These are phyloP conservation scores for Diarsia dahlii DNA, from an alignment of 2,888 invertebrate genomes.

Conservation along the genomic window DNA sequence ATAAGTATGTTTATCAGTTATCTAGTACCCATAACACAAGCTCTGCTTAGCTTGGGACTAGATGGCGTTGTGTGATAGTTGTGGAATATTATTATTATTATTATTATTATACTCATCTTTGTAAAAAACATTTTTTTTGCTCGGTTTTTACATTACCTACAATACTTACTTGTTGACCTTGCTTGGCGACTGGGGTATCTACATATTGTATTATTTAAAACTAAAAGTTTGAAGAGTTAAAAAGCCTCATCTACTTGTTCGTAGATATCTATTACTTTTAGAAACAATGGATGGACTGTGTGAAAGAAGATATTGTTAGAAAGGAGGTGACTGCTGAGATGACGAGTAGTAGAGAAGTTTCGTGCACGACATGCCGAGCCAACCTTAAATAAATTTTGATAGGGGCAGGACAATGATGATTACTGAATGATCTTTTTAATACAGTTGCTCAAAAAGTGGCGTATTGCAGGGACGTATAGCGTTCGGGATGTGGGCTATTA, in stretches of 20 bases:
- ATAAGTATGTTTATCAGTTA: no score
- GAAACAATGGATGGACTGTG: neutral
- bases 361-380: neutral
- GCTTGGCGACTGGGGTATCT: constrained; percentile 10
- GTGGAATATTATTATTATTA: no score
- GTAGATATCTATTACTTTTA: neutral
- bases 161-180: constrained; percentile 48
- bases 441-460: no score
- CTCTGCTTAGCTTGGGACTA: no score
- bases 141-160: constrained; percentile 20
- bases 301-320: neutral
- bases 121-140: constrained; percentile 24
- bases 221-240: neutral
- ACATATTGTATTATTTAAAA: constrained; percentile 4
- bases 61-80: no score
- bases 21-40: no score
- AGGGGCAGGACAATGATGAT: neutral
- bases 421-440: neutral
- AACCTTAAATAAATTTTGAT: neutral
- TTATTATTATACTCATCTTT: constrained; percentile 29
- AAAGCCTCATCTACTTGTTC: neutral
- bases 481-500: no score
- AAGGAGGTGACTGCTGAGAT: neutral
- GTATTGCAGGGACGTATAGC: no score
- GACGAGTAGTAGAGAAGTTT: neutral